Conservation (phyloP, 1,140 invertebrate genomes). For the Diprion similis region DNA sequence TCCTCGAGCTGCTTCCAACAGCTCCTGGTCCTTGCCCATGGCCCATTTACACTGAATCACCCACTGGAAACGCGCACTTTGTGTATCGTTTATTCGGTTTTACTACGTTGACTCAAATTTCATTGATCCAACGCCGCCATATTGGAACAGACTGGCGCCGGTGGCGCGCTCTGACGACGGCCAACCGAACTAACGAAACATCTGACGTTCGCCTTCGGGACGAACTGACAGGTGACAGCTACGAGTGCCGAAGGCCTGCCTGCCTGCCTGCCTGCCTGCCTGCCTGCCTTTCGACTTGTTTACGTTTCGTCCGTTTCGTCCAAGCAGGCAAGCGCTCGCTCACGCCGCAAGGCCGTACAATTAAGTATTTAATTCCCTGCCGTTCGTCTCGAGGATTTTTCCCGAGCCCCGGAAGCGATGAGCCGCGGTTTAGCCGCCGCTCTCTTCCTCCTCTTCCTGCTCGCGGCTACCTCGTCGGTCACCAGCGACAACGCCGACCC, state of each 20-base stretch:
- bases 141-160: slow-evolving; percentile 60
- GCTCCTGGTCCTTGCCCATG: slow-evolving; percentile 96
- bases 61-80: slow-evolving; percentile 56
- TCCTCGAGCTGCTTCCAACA: slow-evolving; percentile 92
- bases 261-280: background rate
- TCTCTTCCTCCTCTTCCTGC: too few relatives aligned
- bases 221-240: slow-evolving; percentile 26
- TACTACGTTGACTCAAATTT: slow-evolving; percentile 68
- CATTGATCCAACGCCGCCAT: slow-evolving; percentile 80
- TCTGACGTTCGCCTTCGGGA: slow-evolving; percentile 13
- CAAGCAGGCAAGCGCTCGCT: slow-evolving; percentile 15
- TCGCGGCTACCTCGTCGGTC: too few relatives aligned
- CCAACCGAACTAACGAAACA: slow-evolving; percentile 30
- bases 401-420: too few relatives aligned
- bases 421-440: too few relatives aligned
- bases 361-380: slow-evolving; percentile 12
- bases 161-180: slow-evolving; percentile 61
- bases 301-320: background rate
- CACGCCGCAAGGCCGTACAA: slow-evolving; percentile 8
- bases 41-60: slow-evolving; percentile 67
- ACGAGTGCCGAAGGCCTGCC: background rate
- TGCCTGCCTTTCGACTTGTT: background rate
- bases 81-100: slow-evolving; percentile 69
- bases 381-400: too few relatives aligned
- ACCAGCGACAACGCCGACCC: too few relatives aligned